These are phyloP conservation scores for Scolopax mira DNA, from an alignment of 2,113 vertebrate genomes.

Conservation along the genomic window DNA sequence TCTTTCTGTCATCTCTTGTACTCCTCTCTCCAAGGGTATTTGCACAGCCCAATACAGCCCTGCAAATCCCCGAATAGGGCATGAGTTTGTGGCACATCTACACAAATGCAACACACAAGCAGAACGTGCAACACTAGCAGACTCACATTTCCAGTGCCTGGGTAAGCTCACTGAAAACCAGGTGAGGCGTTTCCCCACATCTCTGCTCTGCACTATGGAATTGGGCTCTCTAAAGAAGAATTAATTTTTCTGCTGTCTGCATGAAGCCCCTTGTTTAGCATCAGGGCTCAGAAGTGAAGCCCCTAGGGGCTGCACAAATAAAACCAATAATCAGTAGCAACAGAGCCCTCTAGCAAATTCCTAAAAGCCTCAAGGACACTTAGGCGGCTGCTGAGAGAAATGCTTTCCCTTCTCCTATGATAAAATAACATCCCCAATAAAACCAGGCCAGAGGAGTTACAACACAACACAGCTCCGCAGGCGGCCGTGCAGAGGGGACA, in stretches of 20 bases:
- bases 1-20: not conserved
- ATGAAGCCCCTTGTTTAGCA: not conserved
- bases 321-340: not conserved
- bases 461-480: not conserved
- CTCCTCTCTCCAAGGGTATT: not conserved
- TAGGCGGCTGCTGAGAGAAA: not conserved
- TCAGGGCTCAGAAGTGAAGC: not conserved
- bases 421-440: not conserved
- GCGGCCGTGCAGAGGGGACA: not conserved
- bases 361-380: not conserved
- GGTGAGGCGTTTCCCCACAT: not conserved
- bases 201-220: not conserved
- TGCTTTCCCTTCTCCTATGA: not conserved
- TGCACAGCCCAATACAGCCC: not conserved
- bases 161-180: not conserved
- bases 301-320: not conserved
- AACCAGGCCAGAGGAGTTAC: not conserved
- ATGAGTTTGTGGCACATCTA: not conserved
- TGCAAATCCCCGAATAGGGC: rapidly evolving
- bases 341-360: not conserved
- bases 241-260: not conserved
- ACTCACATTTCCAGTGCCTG: rapidly evolving
- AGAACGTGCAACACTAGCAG: not conserved
- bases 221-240: not conserved
- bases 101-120: not conserved